Conservation (phyloP, 2,888 invertebrate genomes). For the Phymatocera aterrima region DNA sequence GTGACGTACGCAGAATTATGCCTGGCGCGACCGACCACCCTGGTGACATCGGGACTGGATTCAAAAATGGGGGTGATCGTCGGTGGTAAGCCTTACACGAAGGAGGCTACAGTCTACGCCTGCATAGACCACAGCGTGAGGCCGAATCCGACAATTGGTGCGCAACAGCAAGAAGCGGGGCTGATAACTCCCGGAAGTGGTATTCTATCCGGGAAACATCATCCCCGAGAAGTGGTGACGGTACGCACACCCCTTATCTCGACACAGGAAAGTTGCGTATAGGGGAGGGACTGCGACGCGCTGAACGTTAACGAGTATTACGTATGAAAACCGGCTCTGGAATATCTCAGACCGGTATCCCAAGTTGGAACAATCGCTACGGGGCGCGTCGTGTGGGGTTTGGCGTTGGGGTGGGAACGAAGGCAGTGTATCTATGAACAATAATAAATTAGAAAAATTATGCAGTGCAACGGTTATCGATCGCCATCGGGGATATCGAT, state of each 20-base stretch:
- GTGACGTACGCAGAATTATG: conserved; percentile 81
- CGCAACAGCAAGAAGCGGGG: conserved; percentile 30
- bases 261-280: conserved; percentile 73
- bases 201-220: conserved; percentile 57
- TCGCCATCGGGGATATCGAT: neutral
- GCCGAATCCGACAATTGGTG: conserved; percentile 67
- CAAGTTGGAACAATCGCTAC: neutral
- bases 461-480: neutral
- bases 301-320: conserved; percentile 73
- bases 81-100: conserved; percentile 77
- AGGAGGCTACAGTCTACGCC: conserved; percentile 85
- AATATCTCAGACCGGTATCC: conserved; percentile 50
- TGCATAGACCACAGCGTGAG: conserved; percentile 84
- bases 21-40: conserved; percentile 77
- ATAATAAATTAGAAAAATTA: neutral
- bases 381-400: conserved; percentile 27
- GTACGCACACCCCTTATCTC: conserved; percentile 72
- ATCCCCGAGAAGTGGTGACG: conserved; percentile 71
- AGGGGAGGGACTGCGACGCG: conserved; percentile 72
- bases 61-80: conserved; percentile 69
- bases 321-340: conserved; percentile 69
- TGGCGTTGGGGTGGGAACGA: neutral
- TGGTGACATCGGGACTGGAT: conserved; percentile 71
- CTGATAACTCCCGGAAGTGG: conserved; percentile 32
- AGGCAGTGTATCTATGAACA: neutral